Evolutionary conservation across 2,888 invertebrate genomes (phyloP).

Genomic region (Yponomeuta plumbellus): DNA sequence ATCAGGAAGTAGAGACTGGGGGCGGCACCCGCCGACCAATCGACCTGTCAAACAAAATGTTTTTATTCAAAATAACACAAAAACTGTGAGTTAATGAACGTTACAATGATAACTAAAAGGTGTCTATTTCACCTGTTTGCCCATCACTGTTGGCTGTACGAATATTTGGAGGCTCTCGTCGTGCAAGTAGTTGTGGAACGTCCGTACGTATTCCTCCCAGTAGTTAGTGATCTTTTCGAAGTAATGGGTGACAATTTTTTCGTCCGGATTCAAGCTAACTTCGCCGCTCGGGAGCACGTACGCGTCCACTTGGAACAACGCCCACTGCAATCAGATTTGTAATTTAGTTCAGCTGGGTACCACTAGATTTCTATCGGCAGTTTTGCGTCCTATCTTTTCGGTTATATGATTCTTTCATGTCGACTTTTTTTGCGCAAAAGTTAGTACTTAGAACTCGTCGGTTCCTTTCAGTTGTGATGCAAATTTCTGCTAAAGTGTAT

Average conservation of each 20-base stretch:
- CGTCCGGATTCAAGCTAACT: slow-evolving; percentile 76
- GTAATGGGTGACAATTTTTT: slow-evolving; percentile 74
- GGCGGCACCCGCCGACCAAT: slow-evolving; percentile 83
- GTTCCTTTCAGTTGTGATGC: no score
- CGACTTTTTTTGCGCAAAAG: no score
- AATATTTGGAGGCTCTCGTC: slow-evolving; percentile 83
- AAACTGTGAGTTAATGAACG: no score
- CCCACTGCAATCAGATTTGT: slow-evolving; percentile 63
- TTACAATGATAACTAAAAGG: not conserved
- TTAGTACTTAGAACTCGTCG: no score
- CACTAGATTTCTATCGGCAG: not conserved
- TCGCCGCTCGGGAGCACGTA: slow-evolving; percentile 57
- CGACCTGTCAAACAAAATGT: slow-evolving; percentile 85
- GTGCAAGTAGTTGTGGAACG: slow-evolving; percentile 82
- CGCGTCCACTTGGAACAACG: slow-evolving; percentile 78
- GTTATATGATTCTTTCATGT: no score
- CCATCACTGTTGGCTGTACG: slow-evolving; percentile 90
- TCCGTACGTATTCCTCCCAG: slow-evolving; percentile 81
- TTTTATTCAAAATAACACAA: no score
- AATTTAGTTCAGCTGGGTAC: not conserved
- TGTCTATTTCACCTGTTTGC: slow-evolving; percentile 82
- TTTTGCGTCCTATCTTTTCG: no score
- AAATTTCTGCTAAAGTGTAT: no score
- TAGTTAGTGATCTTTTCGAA: slow-evolving; percentile 78
- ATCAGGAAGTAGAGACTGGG: slow-evolving; percentile 84